phyloP scores from a whole-genome alignment of 2,113 vertebrate species.

The Gymnocephalus cernua region DNA sequence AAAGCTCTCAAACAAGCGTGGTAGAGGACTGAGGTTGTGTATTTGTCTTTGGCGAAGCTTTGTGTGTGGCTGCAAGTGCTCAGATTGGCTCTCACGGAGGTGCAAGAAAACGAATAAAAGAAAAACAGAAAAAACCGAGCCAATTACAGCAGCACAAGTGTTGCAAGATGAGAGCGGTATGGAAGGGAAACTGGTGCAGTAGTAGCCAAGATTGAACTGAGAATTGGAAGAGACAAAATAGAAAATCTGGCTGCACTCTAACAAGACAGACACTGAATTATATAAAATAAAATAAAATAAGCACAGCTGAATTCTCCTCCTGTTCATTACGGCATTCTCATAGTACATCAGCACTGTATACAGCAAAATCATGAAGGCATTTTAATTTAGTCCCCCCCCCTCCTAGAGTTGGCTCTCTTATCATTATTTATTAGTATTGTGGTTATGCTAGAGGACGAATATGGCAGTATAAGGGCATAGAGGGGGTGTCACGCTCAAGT shows the following conservation, averaged over 20 bases:
- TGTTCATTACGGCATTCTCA: background rate
- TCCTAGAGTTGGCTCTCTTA: background rate
- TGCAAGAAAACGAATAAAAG: slow-evolving; percentile 58
- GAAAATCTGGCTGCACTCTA: background rate
- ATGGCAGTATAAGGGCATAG: slow-evolving; percentile 14
- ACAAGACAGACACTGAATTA: slow-evolving; percentile 16
- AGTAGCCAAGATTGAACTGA: slow-evolving; percentile 29
- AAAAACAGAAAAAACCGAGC: background rate
- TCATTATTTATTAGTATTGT: slow-evolving; percentile 20
- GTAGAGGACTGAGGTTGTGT: slow-evolving; percentile 17
- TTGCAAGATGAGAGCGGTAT: slow-evolving; percentile 13
- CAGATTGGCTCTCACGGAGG: slow-evolving; percentile 52
- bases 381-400: background rate
- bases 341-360: background rate
- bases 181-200: background rate
- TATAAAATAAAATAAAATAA: background rate
- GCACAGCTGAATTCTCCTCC: background rate
- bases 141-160: slow-evolving; percentile 61
- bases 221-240: slow-evolving; percentile 11
- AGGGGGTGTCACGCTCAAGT: slow-evolving; percentile 16
- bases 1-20: background rate
- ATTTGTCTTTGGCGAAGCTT: slow-evolving; percentile 30
- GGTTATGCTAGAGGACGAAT: slow-evolving; percentile 7
- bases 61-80: slow-evolving; percentile 35
- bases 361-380: background rate